Evolutionary conservation across 2,113 vertebrate species (phyloP), one percentile per base, ranked within the genome.

Genomic region (Hypanus sabinus): DNA sequence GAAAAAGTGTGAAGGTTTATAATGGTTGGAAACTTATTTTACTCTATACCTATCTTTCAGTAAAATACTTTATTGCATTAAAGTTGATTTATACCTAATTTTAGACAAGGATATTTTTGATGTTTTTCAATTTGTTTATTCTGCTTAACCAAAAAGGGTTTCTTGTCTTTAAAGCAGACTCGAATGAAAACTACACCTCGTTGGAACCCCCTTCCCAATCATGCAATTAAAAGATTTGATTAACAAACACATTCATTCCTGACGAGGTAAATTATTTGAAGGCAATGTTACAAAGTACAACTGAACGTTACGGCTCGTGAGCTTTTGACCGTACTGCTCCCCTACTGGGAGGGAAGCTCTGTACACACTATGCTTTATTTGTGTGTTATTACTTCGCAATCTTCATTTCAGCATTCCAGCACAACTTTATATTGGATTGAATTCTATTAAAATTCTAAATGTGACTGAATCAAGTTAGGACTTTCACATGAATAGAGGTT

Each of bases 371-470:
- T 24, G n/a, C 93, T 95, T 95, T 95, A 95, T 46, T 94, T 95
- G 94, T 70, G 57, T 70, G 33, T 93, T 93, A 70, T 27, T 70
- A 55, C 62, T 91, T 91, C 65, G 36, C 62, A 94, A 94, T 94
- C 70, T 95, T 33, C 94, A 94, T 95, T 94, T 94, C 94, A 96
- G 24, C 14, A 68, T 95, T 96, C 94, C 93, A 95, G 94, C 94
- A 94, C 94, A 95, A 94, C 95, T 95, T 95, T 95, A 46, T 94
- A 94, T 94, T 92, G 46, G 33, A 38, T 55, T 75, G 27, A 55
- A 65, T n/a, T 93, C 18, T 71, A 70, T 71, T 92, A 30, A 70
- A 71, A 3, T 18, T 71, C 62, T 92, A 22, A 36, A 12, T 71
- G 65, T 18, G 16, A 38, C n/a, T 22, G 36, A 92, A 92, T 70